Evolutionary conservation across 2,797 vertebrate species (phyloP), one percentile per base, ranked within the genome.

Genomic region (Aphelocoma californica): DNA sequence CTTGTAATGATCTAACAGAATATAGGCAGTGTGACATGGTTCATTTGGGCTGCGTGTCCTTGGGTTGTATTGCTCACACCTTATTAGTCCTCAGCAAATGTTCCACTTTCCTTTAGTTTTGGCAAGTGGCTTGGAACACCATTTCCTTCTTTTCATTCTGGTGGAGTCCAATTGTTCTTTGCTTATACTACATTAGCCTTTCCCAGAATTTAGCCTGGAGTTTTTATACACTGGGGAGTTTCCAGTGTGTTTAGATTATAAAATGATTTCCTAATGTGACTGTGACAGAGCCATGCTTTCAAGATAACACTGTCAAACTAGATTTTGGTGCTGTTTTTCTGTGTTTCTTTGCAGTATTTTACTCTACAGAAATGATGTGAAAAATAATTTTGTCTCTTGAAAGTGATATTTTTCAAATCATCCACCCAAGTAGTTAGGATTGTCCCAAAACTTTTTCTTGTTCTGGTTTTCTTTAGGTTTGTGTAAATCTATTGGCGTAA

Each of bases 401-500:
- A 95, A 81, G 24, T 40, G 24, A 0, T 66, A 10, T 24, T 80
- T 96, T 84, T 66, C 50, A 88, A 26, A 29, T 92, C 50, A 36
- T 81, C 26, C 64, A 51, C 81, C 42, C 71, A 84, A 60, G 40
- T 36, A 78, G 34, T 61, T 84, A 71, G 72, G 79, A 86, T 80
- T 66, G 18, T 60, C 62, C 65, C 53, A 54, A 61, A 81, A 50
- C 25, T 9, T 58, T 56, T 86, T 75, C 64, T 51, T 51, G 26
- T 71, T 60, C 36, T 86, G 18, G 73, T 96, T 92, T 84, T 90
- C 81, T 67, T 82, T 91, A 99, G 98, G 98, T 48, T 64, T 98
- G 66, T 98, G 98, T 57, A 95, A 86, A 66, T 98, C 98, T 60
- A 98, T 98, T 81, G 98, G 98, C 14, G 98, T 98, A 95, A 98